Evolutionary conservation across 2,888 invertebrate species (phyloP), one percentile per base, ranked within the genome.

Genomic region (Palloptera scutellata): DNA sequence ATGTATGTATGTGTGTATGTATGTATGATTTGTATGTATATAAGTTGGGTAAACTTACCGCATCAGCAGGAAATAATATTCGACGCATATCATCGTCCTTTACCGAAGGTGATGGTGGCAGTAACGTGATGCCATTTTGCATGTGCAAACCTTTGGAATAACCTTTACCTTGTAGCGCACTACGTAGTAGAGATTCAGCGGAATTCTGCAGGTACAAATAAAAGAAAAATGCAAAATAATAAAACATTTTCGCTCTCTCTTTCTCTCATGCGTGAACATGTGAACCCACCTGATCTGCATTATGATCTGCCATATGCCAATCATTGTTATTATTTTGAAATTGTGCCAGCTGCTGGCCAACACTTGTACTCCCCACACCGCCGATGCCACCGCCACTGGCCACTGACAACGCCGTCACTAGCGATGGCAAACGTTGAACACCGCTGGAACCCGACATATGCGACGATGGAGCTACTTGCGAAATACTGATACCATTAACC

Each of bases 121-220:
- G 73, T 62, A 85, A 71, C 41, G 83, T 67, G 30, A 85, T 76
- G 9, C 84, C 83, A 68, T 85, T 85, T 67, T 83, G 84, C 78
- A 84, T 77, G 54, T 84, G 83, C 30, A 85, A 67, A 0, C 84
- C 84, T 74, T 85, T 85, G 67, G 81, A 78, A 77, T 86, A 76
- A 69, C 88, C 89, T 86, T 94, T 94, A 57, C 94, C 94, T 83
- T 94, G 94, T 72, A 95, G 87, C 11, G 94, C 94, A 81, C 91
- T 94, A 75, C 94, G 87, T 72, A 95, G 85, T 72, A 95, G 85
- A 42, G 94, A 94, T 79, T 94, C 94, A 19, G 92, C 85, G 6
- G 84, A 81, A 54, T 83, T 84, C 78, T 85, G 63, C 86, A 61
- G 70, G 59, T 13, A 15, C 5, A 48, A 1, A 13, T 13, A 45